Evolutionary conservation across 1,140 invertebrate genomes (phyloP).

Genomic region (Littorina saxatilis): DNA sequence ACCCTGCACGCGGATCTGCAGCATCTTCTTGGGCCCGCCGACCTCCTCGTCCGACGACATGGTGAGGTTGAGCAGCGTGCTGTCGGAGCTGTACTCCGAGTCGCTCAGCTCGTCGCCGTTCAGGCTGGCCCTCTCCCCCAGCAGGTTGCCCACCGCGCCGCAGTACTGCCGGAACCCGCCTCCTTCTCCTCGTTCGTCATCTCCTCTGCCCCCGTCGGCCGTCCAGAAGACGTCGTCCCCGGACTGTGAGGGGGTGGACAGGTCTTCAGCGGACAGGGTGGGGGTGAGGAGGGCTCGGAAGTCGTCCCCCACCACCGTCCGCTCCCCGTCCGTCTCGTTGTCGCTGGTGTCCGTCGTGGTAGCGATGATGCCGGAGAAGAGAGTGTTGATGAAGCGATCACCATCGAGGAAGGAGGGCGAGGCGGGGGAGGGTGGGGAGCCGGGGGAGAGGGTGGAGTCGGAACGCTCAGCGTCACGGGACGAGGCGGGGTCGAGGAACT

Average conservation of each 20-base stretch:
- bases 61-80: constrained; percentile 33
- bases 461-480: constrained; percentile 9
- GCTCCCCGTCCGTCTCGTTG: constrained; percentile 12
- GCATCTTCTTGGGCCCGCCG: not conserved
- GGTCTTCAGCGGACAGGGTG: too few relatives aligned
- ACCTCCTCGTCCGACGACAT: constrained; percentile 26
- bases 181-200: not conserved
- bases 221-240: not conserved
- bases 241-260: too few relatives aligned
- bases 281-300: not conserved
- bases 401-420: not conserved
- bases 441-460: constrained; percentile 9
- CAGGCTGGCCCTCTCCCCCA: not conserved
- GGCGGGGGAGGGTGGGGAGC: not conserved
- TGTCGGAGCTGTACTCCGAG: constrained; percentile 13
- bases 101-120: not conserved
- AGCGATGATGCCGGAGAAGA: constrained; percentile 19
- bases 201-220: not conserved
- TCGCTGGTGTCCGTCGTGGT: not conserved
- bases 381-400: constrained; percentile 31
- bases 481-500: not conserved
- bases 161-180: not conserved
- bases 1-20: not conserved
- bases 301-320: not conserved
- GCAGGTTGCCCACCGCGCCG: not conserved